Conservation (phyloP, 2,113 vertebrate genomes). For the Pseudopodoces humilis region DNA sequence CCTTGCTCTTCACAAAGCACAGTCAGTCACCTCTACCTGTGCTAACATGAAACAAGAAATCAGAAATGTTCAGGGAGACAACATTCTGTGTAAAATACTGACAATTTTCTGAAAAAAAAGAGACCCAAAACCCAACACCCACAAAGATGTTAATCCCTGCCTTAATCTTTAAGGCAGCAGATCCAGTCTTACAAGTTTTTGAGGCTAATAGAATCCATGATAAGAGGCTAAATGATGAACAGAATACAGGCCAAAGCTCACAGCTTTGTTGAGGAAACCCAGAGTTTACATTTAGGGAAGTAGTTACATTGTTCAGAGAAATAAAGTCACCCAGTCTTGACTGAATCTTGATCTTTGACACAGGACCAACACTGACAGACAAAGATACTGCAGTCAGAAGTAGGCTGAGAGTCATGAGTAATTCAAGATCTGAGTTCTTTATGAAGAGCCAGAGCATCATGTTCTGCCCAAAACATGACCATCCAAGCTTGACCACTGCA, state of each 20-base stretch:
- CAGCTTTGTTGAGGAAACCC: neutral
- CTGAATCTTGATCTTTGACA: neutral
- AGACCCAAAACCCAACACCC: neutral
- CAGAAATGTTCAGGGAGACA: neutral
- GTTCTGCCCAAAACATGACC: neutral
- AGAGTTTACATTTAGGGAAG: neutral
- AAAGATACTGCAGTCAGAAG: neutral
- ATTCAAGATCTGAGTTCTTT: neutral
- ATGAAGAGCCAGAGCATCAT: neutral
- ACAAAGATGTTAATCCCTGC: neutral
- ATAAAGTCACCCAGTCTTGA: neutral
- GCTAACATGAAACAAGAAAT: neutral
- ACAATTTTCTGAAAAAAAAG: neutral
- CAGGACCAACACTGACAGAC: neutral
- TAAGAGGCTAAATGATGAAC: slow-evolving; percentile 2
- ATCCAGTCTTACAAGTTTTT: slow-evolving; percentile 10
- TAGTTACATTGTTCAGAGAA: neutral
- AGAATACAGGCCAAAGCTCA: neutral
- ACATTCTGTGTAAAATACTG: neutral
- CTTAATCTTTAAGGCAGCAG: neutral
- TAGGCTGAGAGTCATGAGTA: neutral
- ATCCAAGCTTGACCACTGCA: neutral
- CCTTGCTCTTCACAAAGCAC: neutral
- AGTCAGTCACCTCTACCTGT: neutral
- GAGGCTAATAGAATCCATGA: neutral